These are phyloP conservation scores for Saiga tatarica DNA, from an alignment of 2,113 vertebrate genomes.

Conservation along the genomic window DNA sequence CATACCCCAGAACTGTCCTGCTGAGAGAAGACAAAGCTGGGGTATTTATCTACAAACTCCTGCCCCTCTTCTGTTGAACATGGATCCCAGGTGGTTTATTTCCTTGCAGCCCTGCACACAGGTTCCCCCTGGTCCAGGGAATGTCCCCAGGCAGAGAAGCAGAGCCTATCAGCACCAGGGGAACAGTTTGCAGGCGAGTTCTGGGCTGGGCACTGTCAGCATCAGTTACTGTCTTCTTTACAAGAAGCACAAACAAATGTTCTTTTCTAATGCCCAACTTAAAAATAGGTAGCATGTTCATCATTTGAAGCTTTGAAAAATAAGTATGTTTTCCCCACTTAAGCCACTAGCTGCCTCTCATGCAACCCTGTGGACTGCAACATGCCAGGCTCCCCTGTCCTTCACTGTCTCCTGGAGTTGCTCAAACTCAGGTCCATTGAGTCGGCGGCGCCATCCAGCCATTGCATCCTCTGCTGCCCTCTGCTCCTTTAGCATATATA, in stretches of 20 bases:
- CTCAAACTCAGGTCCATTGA: not conserved
- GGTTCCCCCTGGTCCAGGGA: not conserved
- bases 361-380: not conserved
- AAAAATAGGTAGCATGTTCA: not conserved
- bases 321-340: not conserved
- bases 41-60: not conserved
- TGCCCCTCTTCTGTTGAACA: not conserved
- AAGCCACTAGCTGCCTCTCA: not conserved
- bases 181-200: not conserved
- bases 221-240: not conserved
- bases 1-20: not conserved
- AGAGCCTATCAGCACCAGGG: not conserved
- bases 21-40: not conserved
- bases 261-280: not conserved
- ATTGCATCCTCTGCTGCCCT: not conserved
- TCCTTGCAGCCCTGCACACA: not conserved
- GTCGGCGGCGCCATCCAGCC: not conserved
- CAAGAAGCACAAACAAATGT: not conserved
- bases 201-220: not conserved
- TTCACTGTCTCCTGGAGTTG: not conserved
- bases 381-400: not conserved
- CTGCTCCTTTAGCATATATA: not conserved
- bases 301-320: slow-evolving; percentile 10
- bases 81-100: not conserved
- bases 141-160: not conserved